Percentiles rank a stretch among this genome's conserved stretches.
Evolutionary conservation across 2,797 vertebrate species (phyloP).

Genomic region (Lacerta viridis): DNA sequence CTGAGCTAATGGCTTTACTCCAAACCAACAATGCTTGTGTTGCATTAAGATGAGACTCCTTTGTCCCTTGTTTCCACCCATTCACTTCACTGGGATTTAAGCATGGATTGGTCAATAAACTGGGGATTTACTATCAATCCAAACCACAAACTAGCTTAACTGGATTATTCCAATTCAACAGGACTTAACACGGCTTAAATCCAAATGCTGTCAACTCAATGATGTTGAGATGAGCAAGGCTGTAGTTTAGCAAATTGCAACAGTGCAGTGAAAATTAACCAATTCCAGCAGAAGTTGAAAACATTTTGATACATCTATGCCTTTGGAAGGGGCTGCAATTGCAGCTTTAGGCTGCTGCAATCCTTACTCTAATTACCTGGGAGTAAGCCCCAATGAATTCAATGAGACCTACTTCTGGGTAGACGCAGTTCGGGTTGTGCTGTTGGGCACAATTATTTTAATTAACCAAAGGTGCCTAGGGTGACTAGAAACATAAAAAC

Average conservation of each 20-base stretch:
- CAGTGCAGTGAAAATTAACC: background rate
- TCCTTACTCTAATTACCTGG: no score
- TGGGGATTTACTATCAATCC: background rate
- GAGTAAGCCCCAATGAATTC: no score
- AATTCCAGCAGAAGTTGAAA: background rate
- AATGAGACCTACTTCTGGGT: no score
- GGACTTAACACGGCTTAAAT: background rate
- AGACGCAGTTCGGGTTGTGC: no score
- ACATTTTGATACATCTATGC: no score
- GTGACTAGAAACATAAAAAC: no score
- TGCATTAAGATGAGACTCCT: background rate
- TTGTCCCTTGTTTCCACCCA: background rate
- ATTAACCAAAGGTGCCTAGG: no score
- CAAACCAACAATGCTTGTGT: background rate
- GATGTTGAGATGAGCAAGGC: background rate
- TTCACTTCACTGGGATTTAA: background rate
- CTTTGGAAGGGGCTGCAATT: no score
- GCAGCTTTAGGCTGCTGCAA: no score
- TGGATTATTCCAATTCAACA: background rate
- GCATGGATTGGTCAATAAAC: background rate
- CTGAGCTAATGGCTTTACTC: no score
- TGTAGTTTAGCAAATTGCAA: background rate
- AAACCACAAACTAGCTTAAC: conserved; percentile 2
- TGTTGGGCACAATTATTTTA: no score
- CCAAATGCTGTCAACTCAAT: background rate